Evolutionary conservation across 2,797 vertebrate genomes (phyloP).

Genomic region (Chrosomus eos): DNA sequence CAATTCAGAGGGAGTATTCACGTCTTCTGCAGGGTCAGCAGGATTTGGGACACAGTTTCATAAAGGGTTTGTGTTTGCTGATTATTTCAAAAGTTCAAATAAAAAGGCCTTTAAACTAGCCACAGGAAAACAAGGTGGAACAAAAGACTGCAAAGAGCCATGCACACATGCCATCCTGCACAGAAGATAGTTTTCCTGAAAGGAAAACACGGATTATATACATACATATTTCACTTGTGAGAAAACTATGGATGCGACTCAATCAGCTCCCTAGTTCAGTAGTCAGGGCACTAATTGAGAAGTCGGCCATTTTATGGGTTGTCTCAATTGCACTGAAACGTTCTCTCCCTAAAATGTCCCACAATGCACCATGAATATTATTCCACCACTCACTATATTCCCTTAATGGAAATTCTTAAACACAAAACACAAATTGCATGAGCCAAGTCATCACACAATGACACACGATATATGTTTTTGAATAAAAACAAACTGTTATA

Average conservation of each 20-base stretch:
- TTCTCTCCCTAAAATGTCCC: not conserved
- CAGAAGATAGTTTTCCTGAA: not conserved
- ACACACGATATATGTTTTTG: not conserved
- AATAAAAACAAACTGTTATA: not conserved
- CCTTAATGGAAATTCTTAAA: not conserved
- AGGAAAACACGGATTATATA: conserved; percentile 34
- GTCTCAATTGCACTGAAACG: not conserved
- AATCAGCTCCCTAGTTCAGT: not conserved
- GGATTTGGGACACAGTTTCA: conserved; percentile 29
- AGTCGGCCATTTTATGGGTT: not conserved
- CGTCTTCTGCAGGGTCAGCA: conserved; percentile 50
- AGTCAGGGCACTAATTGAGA: not conserved
- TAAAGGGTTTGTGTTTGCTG: conserved; percentile 30
- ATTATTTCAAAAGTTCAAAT: conserved; percentile 30
- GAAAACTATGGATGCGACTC: not conserved
- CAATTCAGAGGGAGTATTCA: conserved; percentile 33
- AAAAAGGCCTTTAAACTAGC: conserved; percentile 41
- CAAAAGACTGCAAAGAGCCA: conserved; percentile 41
- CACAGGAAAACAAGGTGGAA: conserved; percentile 45
- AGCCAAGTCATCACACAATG: not conserved
- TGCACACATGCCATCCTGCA: not conserved
- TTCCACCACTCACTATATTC: not conserved
- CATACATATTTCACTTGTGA: conserved; percentile 38
- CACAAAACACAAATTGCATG: not conserved
- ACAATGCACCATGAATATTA: too few relatives aligned